Base-by-base conservation (phyloP, 2,888 invertebrate genomes). In the Ectemnius cavifrons region DNA sequence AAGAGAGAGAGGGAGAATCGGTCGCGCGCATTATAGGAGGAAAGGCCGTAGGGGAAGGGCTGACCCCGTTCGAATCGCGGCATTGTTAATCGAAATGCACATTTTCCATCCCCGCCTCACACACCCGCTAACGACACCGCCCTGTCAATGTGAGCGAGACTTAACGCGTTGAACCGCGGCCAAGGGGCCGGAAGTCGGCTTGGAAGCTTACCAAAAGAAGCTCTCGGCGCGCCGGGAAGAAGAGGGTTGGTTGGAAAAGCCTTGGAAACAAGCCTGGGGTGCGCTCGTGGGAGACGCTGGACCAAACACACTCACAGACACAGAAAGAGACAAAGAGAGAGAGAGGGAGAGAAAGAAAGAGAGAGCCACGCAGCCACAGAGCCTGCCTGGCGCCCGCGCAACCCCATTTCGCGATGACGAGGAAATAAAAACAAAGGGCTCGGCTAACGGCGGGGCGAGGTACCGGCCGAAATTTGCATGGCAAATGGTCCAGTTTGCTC, bases 131-230 rank as follows among this genome's bases (percentile, higher is more conserved):
- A 28, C 14, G 14, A 45, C 14, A 3, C 47, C 47, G 23, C 16
- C 37, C 47, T 59, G 20, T 66, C 70, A 58, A 46, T 65, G 64
- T 28, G 73, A 67, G 79, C 78, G 77, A 71, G 70, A 77, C 75
- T 72, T 66, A 65, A 73, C 71, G 73, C 75, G 72, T 83, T 85
- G 86, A 83, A 82, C 79, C 70, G 73, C 61, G 74, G 84, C 86
- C 85, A 86, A 85, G 79, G 75, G 73, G 73, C 72, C 77, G 76
- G 84, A 79, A 77, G 82, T 81, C 75, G 72, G 62, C 72, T 86
- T 86, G 87, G 86, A 86, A 82, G 78, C 71, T 77, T 82, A 83
- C 86, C 87, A 87, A 86, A 76, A 79, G 80, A 49, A 59, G 49
- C n/a, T 16, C 52, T 16, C 52, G 52, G 14, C 52, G 16, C 52